phyloP scores from a whole-genome alignment of 2,113 vertebrate genomes.

The Malurus elegans region DNA sequence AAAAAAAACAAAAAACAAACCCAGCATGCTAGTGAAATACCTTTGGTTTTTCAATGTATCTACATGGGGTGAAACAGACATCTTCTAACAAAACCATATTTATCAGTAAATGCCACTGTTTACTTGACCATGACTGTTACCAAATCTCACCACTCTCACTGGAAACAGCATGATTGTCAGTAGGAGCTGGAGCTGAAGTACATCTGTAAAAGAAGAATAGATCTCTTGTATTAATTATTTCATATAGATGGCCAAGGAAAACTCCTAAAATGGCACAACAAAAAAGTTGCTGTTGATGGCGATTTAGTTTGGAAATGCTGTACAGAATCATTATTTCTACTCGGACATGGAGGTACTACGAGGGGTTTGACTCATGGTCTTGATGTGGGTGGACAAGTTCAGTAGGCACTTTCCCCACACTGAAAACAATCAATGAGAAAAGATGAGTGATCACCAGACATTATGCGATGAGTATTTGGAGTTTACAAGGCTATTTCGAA shows the following conservation, averaged over 20 bases:
- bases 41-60: background rate
- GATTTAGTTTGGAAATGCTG: background rate
- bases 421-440: background rate
- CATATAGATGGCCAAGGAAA: background rate
- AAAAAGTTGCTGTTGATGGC: background rate
- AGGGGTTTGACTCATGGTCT: background rate
- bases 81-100: background rate
- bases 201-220: background rate
- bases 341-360: background rate
- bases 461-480: background rate
- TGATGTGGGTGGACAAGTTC: background rate
- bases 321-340: background rate
- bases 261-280: background rate
- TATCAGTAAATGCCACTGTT: background rate
- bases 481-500: background rate
- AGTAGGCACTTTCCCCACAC: background rate
- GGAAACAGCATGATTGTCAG: background rate
- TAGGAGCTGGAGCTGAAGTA: background rate
- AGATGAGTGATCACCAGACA: background rate
- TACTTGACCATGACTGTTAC: background rate
- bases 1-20: fast-evolving
- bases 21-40: background rate
- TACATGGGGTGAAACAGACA: background rate
- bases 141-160: background rate
- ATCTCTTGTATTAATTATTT: background rate